A percentile compares a stretch with the other conserved stretches of the same genome.
Evolutionary conservation across 2,888 invertebrate species (phyloP).

Genomic region (Chymomyza amoena): DNA sequence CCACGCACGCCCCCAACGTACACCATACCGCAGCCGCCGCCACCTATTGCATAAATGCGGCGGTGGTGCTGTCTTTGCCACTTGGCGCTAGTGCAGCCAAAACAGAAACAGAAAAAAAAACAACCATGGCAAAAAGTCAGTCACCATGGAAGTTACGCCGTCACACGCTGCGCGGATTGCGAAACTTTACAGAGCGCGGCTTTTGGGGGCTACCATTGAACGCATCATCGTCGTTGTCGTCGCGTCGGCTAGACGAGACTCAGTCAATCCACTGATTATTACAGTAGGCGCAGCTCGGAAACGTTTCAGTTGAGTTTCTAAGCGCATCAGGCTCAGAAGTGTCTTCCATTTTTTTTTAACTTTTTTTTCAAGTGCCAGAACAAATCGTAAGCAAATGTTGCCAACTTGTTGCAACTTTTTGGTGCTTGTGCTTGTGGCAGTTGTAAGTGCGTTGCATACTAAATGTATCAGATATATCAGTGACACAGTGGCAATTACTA

Average conservation of each 20-base stretch:
- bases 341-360: background rate
- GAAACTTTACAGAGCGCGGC: background rate
- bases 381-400: conserved; percentile 4
- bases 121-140: background rate
- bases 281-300: conserved; percentile 48
- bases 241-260: background rate
- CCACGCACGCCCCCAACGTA: conserved; percentile 27
- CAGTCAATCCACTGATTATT: conserved; percentile 47
- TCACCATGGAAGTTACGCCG: background rate
- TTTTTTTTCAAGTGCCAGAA: background rate
- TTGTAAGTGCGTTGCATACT: conserved; percentile 39
- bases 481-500: too few species aligned
- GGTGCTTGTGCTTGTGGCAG: conserved; percentile 37
- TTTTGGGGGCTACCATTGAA: conserved; percentile 2
- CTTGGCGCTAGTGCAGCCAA: background rate
- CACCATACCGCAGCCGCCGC: conserved; percentile 19
- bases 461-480: background rate
- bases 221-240: background rate
- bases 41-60: conserved; percentile 59
- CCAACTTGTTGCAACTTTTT: conserved; percentile 29
- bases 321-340: conserved; percentile 43
- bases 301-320: conserved; percentile 64
- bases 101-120: background rate
- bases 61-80: conserved; percentile 29
- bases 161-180: background rate